These are phyloP conservation scores for Monomorium pharaonis DNA, from an alignment of 1,140 invertebrate genomes.

Conservation along the genomic window DNA sequence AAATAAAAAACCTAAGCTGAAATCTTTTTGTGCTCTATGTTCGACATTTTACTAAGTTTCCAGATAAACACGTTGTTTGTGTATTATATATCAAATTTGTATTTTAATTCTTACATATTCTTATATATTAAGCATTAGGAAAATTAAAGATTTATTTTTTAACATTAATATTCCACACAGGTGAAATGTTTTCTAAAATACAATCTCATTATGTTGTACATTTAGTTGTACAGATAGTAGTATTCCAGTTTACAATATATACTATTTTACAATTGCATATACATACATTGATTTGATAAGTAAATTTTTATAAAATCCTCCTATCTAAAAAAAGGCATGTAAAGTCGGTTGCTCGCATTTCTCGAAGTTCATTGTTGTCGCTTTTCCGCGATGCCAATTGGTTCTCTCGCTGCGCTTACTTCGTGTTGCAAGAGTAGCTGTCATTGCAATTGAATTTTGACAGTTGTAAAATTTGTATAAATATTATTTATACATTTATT, in stretches of 20 bases:
- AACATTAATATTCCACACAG: not conserved
- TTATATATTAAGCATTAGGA: not conserved
- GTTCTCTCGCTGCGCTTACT: too few relatives aligned
- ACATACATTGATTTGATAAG: constrained; percentile 11
- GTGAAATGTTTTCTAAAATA: not conserved
- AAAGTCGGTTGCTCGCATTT: too few relatives aligned
- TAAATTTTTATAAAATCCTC: too few relatives aligned
- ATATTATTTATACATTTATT: too few relatives aligned
- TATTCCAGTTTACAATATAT: not conserved
- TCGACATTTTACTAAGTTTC: not conserved
- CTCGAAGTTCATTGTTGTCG: too few relatives aligned
- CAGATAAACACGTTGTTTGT: not conserved
- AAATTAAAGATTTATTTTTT: not conserved
- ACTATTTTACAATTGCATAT: constrained; percentile 8
- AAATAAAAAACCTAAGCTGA: not conserved
- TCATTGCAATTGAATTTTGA: too few relatives aligned
- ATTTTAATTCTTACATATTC: too few relatives aligned
- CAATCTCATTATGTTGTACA: not conserved
- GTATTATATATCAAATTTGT: too few relatives aligned
- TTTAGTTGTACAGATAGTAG: not conserved
- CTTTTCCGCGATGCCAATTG: too few relatives aligned
- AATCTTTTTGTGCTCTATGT: not conserved
- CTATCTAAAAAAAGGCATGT: too few relatives aligned
- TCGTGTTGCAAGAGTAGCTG: too few relatives aligned
- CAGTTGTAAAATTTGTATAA: too few relatives aligned